Evolutionary conservation across 2,113 vertebrate species (phyloP).

Genomic region (Ophthalmolycus amberensis): DNA sequence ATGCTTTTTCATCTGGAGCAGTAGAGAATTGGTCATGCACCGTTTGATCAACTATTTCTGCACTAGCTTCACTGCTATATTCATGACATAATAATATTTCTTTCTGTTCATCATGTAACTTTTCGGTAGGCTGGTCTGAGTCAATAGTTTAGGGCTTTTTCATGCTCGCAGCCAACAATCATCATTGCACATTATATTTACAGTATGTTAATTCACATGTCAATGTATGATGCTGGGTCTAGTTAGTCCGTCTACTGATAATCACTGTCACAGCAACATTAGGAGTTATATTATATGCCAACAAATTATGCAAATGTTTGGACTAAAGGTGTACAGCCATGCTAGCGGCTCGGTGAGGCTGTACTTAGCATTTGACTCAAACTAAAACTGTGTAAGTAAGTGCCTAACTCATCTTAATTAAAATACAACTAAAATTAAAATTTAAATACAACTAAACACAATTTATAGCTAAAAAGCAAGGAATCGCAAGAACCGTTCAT

Average conservation of each 20-base stretch:
- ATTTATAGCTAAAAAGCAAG: background rate
- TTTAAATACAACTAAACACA: too few species aligned
- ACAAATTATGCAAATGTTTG: background rate
- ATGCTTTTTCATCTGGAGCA: slow-evolving; percentile 81
- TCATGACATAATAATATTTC: background rate
- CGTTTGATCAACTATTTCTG: slow-evolving; percentile 29
- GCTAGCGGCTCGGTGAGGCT: background rate
- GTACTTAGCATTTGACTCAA: background rate
- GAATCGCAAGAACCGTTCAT: too few species aligned
- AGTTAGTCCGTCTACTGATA: background rate
- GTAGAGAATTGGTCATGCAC: slow-evolving; percentile 18
- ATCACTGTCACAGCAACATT: background rate
- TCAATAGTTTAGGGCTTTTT: background rate
- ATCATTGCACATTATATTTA: background rate
- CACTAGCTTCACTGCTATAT: background rate
- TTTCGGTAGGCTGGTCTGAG: background rate
- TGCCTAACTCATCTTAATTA: too few species aligned
- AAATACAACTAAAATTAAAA: too few species aligned
- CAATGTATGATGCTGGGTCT: background rate
- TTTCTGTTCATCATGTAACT: background rate
- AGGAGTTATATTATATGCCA: background rate
- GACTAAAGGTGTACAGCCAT: background rate
- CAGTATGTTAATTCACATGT: background rate
- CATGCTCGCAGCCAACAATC: background rate
- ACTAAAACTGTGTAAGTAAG: too few species aligned